Percentiles rank a stretch among this genome's conserved stretches.
Conservation (phyloP, 2,113 vertebrate genomes). For the Promerops cafer region DNA sequence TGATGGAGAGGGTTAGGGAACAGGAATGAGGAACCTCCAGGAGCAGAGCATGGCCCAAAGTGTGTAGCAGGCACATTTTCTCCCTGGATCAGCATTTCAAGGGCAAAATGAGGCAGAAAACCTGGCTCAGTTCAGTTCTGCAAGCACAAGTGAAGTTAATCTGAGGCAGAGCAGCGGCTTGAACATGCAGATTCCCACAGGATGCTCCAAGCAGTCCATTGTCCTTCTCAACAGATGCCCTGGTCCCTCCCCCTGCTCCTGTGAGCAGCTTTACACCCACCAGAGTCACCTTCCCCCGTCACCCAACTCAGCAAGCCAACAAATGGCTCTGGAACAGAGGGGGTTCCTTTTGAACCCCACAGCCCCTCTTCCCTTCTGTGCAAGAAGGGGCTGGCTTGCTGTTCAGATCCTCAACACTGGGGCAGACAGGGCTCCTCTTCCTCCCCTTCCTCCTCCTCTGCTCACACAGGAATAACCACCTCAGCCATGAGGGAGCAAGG, state of each 20-base stretch:
- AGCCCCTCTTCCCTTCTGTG: background rate
- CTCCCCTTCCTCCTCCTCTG: background rate
- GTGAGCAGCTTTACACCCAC: background rate
- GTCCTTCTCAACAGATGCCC: fast-evolving
- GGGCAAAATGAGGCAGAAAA: background rate
- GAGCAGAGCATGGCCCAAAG: background rate
- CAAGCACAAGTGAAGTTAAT: background rate
- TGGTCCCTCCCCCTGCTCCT: background rate
- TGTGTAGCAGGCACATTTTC: fast-evolving
- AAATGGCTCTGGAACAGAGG: background rate
- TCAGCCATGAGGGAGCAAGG: background rate
- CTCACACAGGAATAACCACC: background rate
- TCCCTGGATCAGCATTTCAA: background rate
- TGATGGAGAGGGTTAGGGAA: background rate
- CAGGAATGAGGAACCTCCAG: background rate
- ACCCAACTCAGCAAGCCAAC: background rate
- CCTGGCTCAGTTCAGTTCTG: background rate
- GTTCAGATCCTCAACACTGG: background rate
- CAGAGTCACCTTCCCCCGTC: background rate
- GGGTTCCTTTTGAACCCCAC: background rate
- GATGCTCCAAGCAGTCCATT: background rate
- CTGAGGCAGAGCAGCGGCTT: background rate
- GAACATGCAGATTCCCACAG: background rate
- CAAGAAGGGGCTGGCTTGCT: fast-evolving
- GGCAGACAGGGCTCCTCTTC: background rate